phyloP scores from a whole-genome alignment of 2,888 invertebrate species.

The Nymphalis polychloros region DNA sequence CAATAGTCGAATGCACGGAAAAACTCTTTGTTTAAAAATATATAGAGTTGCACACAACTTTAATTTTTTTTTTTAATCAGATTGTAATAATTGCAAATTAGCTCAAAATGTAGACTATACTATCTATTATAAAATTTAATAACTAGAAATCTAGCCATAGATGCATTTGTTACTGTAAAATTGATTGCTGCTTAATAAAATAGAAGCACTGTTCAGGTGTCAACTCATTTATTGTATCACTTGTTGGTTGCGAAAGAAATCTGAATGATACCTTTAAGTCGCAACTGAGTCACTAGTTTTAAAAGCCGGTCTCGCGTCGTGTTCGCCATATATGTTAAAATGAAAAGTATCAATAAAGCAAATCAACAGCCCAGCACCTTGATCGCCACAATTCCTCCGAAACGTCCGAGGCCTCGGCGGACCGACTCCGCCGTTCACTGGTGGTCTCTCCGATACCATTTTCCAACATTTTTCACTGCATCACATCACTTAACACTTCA shows the following conservation, averaged over 20 bases:
- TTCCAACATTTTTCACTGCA: constrained; percentile 67
- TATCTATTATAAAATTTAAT: no score
- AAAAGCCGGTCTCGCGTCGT: constrained; percentile 40
- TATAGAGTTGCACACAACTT: no score
- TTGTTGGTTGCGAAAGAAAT: constrained; percentile 27
- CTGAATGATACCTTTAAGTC: constrained; percentile 32
- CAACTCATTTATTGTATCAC: neutral
- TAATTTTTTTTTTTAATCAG: no score
- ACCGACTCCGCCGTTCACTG: constrained; percentile 68
- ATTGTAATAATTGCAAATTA: no score
- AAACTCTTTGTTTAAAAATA: no score
- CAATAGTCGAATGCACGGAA: no score
- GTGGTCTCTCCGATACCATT: constrained; percentile 75
- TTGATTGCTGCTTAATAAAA: no score
- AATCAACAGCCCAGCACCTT: constrained; percentile 67
- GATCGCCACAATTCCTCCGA: constrained; percentile 82
- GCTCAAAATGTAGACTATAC: no score
- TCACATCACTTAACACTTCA: constrained; percentile 36
- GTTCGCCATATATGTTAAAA: constrained; percentile 39
- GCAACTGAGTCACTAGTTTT: constrained; percentile 43
- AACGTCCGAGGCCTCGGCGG: constrained; percentile 76
- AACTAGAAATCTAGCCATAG: no score
- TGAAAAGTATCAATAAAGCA: constrained; percentile 39
- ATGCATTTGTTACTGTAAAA: no score
- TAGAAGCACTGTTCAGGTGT: no score